Conservation (phyloP, 2,113 vertebrate genomes). For the Rutilus rutilus region DNA sequence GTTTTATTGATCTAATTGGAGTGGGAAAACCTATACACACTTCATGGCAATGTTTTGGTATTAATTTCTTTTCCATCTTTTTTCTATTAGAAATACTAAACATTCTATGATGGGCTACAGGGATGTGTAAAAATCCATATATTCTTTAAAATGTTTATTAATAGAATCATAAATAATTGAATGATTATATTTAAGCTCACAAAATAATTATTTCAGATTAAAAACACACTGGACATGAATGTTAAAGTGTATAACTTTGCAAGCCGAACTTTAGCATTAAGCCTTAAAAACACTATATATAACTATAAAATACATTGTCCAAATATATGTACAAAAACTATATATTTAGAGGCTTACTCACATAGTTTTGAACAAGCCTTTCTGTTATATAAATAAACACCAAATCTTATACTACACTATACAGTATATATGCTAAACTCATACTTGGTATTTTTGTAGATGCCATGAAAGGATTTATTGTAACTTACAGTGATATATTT, state of each 20-base stretch:
- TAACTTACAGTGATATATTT: background rate
- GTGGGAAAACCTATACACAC: background rate
- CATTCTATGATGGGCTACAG: background rate
- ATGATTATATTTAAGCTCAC: too few relatives aligned
- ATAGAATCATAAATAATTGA: too few relatives aligned
- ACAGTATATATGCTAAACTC: background rate
- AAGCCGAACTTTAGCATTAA: too few relatives aligned
- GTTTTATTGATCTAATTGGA: too few relatives aligned
- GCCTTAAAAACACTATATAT: too few relatives aligned
- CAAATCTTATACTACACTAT: background rate
- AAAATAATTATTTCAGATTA: too few relatives aligned
- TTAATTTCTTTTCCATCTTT: background rate
- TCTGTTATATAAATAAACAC: background rate
- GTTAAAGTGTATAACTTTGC: too few relatives aligned
- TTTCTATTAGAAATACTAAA: background rate
- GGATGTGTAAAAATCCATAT: background rate
- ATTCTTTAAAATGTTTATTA: background rate
- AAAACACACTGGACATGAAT: too few relatives aligned
- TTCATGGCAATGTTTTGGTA: background rate
- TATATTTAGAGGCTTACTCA: background rate
- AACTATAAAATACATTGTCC: too few relatives aligned
- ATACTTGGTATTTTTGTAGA: background rate
- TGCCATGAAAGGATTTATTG: background rate
- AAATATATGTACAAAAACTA: too few relatives aligned
- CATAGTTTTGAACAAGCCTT: background rate